Conservation (phyloP, 2,797 vertebrate genomes). For the Neomorphus geoffroyi region DNA sequence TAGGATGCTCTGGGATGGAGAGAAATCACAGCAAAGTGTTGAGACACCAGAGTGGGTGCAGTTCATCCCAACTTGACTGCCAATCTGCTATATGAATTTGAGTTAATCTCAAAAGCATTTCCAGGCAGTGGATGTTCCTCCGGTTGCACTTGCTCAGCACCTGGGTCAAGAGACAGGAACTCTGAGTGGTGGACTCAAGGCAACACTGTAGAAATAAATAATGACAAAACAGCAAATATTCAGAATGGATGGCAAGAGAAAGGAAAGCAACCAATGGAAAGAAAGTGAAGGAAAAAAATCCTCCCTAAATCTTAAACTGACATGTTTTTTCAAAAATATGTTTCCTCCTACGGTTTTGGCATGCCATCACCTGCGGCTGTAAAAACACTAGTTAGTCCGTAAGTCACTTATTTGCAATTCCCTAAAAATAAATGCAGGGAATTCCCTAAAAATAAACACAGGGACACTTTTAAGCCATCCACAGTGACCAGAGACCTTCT, state of each 20-base stretch:
- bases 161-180: background rate
- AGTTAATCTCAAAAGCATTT: background rate
- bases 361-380: background rate
- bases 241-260: background rate
- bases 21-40: background rate
- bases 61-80: background rate
- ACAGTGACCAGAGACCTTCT: background rate
- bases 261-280: background rate
- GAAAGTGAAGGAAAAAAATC: background rate
- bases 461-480: background rate
- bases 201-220: background rate
- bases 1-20: background rate
- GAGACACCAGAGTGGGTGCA: background rate
- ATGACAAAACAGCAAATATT: background rate
- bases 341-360: background rate
- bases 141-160: background rate
- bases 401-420: background rate
- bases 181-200: background rate
- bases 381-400: background rate
- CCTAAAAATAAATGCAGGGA: constrained; percentile 54
- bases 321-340: background rate
- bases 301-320: background rate
- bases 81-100: background rate
- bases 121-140: background rate
- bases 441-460: constrained; percentile 26